Evolutionary conservation across 2,888 invertebrate species (phyloP).

Genomic region (Drosophila gaucha): DNA sequence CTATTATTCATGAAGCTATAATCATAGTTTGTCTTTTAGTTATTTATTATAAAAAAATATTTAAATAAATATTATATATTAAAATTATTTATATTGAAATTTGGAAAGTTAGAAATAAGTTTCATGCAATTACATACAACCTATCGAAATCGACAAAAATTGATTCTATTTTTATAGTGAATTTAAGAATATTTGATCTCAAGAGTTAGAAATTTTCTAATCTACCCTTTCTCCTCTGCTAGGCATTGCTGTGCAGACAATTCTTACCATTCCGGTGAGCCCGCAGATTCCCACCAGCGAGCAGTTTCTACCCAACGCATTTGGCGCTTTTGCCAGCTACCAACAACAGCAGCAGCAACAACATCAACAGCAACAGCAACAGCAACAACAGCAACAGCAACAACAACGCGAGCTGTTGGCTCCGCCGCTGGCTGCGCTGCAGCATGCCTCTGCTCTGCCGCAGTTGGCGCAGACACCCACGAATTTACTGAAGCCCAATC

Average conservation of each 20-base stretch:
- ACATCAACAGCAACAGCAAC: constrained; percentile 55
- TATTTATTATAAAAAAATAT: no score
- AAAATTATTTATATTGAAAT: no score
- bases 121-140: no score
- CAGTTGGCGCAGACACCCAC: constrained; percentile 86
- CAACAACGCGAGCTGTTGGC: constrained; percentile 79
- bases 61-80: no score
- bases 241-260: constrained; percentile 98
- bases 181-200: no score
- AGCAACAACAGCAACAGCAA: constrained; percentile 62
- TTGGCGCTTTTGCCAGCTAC: constrained; percentile 80
- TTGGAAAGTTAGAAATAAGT: no score
- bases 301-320: constrained; percentile 85
- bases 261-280: constrained; percentile 97
- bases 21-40: no score
- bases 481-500: constrained; percentile 90
- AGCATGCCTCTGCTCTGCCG: constrained; percentile 82
- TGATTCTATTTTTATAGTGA: no score
- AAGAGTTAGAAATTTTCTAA: not conserved
- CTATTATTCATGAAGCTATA: no score
- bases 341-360: constrained; percentile 67
- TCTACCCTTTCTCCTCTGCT: constrained; percentile 43
- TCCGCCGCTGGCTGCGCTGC: constrained; percentile 83
- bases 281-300: constrained; percentile 91
- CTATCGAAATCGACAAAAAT: no score